These are phyloP conservation scores for Dichetophora obliterata DNA, from an alignment of 2,888 invertebrate species.

Conservation along the genomic window DNA sequence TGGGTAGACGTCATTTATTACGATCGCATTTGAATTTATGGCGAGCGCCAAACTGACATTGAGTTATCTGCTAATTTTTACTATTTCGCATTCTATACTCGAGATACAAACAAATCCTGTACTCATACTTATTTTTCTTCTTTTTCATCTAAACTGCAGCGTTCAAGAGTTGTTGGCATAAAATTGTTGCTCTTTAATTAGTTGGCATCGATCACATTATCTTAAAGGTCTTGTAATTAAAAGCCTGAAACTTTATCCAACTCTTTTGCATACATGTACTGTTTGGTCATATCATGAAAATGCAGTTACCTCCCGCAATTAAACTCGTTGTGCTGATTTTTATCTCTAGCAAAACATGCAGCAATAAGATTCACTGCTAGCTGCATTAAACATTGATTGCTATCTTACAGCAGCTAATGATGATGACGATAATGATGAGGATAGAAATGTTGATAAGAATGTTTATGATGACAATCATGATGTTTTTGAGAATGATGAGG, in stretches of 20 bases:
- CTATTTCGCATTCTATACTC: background rate
- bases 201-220: constrained; percentile 10
- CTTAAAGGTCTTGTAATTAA: constrained; percentile 1
- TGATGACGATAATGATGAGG: background rate
- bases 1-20: constrained; percentile 51
- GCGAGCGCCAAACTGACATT: constrained; percentile 48
- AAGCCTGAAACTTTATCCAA: background rate
- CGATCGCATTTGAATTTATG: constrained; percentile 52
- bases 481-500: too few species aligned
- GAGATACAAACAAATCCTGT: background rate
- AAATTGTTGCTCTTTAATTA: constrained; percentile 7
- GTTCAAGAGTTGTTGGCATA: background rate
- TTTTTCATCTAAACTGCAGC: background rate
- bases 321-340: constrained; percentile 41
- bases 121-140: background rate
- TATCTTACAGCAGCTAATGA: background rate
- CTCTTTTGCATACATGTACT: background rate
- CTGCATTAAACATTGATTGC: background rate
- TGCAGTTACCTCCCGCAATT: constrained; percentile 40
- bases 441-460: too few species aligned
- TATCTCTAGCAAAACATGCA: constrained; percentile 28
- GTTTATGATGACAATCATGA: too few species aligned
- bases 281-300: background rate
- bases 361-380: background rate
- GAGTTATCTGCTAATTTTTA: constrained; percentile 46